These are phyloP conservation scores for Dolichallabes microphthalmus DNA, from an alignment of 2,113 vertebrate species.

Conservation along the genomic window DNA sequence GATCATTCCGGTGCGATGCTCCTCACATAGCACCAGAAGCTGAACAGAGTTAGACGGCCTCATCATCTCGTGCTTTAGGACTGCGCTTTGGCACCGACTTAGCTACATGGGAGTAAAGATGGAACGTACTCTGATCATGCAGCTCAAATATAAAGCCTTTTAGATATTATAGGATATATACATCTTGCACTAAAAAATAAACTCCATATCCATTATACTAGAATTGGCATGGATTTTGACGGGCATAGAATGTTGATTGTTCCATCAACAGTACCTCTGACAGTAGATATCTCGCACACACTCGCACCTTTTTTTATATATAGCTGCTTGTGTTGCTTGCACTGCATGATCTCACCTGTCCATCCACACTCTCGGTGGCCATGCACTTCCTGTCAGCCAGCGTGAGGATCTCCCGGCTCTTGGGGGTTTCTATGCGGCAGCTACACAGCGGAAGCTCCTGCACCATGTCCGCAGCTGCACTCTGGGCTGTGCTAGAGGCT, in stretches of 20 bases:
- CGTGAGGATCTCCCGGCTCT: constrained; percentile 90
- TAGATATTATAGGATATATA: background rate
- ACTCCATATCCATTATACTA: background rate
- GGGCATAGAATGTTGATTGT: background rate
- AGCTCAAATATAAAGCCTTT: background rate
- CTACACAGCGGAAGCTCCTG: constrained; percentile 96
- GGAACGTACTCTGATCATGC: background rate
- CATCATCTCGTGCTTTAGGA: constrained; percentile 96
- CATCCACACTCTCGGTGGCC: constrained; percentile 91
- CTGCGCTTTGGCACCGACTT: constrained; percentile 86
- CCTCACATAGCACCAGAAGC: constrained; percentile 92
- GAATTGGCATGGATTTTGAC: background rate
- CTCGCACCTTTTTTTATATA: background rate
- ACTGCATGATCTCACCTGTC: constrained; percentile 72
- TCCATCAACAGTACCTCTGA: background rate
- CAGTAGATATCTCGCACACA: background rate
- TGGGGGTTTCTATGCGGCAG: constrained; percentile 97
- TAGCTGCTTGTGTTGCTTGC: background rate
- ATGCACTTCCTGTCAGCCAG: constrained; percentile 97
- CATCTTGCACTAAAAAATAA: background rate
- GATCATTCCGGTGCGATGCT: constrained; percentile 94
- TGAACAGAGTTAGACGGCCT: constrained; percentile 93
- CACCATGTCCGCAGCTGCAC: constrained; percentile 77
- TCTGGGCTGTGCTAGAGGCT: constrained; percentile 63
- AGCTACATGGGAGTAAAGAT: constrained; percentile 69